Conservation (phyloP, 2,797 vertebrate genomes). For the Anabacerthia variegaticeps region DNA sequence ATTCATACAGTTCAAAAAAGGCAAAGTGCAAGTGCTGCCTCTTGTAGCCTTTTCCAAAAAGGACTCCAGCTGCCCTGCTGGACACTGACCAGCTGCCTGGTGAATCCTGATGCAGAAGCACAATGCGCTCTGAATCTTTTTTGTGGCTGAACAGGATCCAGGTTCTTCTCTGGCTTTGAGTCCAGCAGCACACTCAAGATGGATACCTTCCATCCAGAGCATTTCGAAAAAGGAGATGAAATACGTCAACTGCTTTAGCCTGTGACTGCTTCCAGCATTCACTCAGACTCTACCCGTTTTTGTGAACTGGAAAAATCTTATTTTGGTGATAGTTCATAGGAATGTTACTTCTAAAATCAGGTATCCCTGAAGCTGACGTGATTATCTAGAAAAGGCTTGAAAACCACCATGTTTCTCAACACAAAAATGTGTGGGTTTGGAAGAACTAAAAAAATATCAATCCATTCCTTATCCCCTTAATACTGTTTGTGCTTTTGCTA, state of each 20-base stretch:
- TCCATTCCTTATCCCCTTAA: not conserved
- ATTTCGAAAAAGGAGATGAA: slow-evolving; percentile 9
- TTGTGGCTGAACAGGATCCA: not conserved
- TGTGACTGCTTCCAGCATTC: not conserved
- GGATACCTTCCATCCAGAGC: not conserved
- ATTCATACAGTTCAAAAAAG: not conserved
- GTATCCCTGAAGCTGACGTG: not conserved
- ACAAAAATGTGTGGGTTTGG: not conserved
- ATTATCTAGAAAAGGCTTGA: not conserved
- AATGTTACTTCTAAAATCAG: not conserved
- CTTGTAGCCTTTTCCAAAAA: not conserved
- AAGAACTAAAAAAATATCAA: not conserved
- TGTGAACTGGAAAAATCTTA: not conserved
- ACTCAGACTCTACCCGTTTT: not conserved
- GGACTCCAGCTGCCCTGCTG: slow-evolving; percentile 2
- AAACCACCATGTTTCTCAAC: not conserved
- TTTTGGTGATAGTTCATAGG: not conserved
- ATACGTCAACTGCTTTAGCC: slow-evolving; percentile 1
- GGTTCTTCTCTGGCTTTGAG: not conserved
- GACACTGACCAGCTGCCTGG: not conserved
- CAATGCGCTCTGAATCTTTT: not conserved
- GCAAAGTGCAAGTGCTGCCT: not conserved
- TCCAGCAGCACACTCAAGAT: not conserved
- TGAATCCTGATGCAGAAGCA: not conserved
- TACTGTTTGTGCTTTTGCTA: not conserved